Conservation (phyloP, 1,140 invertebrate genomes). For the Bombyx mandarina region DNA sequence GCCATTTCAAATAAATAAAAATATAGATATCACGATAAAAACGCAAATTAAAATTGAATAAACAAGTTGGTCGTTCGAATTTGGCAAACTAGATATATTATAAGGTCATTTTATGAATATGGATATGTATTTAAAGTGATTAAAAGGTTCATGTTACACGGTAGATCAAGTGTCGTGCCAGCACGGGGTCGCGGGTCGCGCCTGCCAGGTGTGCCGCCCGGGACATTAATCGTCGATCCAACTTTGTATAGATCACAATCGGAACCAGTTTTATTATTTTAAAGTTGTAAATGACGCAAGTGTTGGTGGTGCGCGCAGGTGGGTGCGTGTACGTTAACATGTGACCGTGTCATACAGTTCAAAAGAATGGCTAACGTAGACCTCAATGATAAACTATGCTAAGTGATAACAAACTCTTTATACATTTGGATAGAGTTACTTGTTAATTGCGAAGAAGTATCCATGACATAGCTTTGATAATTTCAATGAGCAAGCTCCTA, state of each 20-base stretch:
- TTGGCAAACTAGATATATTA: slow-evolving; percentile 1
- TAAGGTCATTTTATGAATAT: slow-evolving; percentile 23
- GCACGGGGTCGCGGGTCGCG: slow-evolving; percentile 47
- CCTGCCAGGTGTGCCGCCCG: slow-evolving; percentile 53
- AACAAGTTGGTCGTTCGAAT: too few relatives aligned
- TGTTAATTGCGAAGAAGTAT: too few relatives aligned
- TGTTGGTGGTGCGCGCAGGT: slow-evolving; percentile 51
- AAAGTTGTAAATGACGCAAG: slow-evolving; percentile 69
- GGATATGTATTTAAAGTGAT: slow-evolving; percentile 19
- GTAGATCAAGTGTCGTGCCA: slow-evolving; percentile 53
- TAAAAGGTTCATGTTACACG: slow-evolving; percentile 27
- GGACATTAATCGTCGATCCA: slow-evolving; percentile 59
- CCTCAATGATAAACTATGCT: neutral
- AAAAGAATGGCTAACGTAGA: slow-evolving; percentile 1
- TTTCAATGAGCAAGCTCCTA: too few relatives aligned
- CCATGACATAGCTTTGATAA: too few relatives aligned
- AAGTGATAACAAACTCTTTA: too few relatives aligned
- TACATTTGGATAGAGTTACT: too few relatives aligned
- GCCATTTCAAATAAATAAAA: too few relatives aligned
- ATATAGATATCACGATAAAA: too few relatives aligned
- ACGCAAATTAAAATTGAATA: too few relatives aligned
- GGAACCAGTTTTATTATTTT: slow-evolving; percentile 69
- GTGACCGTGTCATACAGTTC: slow-evolving; percentile 7
- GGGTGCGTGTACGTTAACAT: slow-evolving; percentile 42
- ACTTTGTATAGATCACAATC: slow-evolving; percentile 66